These are phyloP conservation scores for Tortrix viridana DNA, from an alignment of 2,888 invertebrate species.

Conservation along the genomic window DNA sequence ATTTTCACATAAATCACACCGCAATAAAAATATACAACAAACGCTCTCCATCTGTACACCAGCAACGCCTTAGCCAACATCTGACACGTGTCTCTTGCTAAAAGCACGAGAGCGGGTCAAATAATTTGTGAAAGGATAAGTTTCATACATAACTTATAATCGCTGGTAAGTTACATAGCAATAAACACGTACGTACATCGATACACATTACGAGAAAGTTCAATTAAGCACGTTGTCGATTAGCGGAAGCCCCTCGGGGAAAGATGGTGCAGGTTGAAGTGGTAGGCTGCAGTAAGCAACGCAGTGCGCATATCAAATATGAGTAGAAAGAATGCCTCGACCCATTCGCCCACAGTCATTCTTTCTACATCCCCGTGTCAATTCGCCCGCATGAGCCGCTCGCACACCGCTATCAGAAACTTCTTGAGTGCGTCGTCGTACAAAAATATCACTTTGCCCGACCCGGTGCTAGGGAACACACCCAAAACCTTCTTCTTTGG, in stretches of 20 bases:
- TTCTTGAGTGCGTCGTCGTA: conserved; percentile 77
- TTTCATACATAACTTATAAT: too few species aligned
- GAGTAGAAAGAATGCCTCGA: conserved; percentile 76
- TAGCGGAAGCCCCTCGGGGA: conserved; percentile 66
- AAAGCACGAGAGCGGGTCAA: too few species aligned
- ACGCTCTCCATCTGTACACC: too few species aligned
- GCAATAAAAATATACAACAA: too few species aligned
- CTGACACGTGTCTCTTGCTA: too few species aligned
- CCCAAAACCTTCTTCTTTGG: conserved; percentile 85
- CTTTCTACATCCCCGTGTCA: conserved; percentile 80
- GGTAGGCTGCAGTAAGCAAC: conserved; percentile 67
- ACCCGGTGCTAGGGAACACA: conserved; percentile 86
- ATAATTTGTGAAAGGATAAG: too few species aligned
- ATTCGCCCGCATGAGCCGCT: conserved; percentile 67
- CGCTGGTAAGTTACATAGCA: too few species aligned
- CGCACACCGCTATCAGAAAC: conserved; percentile 72
- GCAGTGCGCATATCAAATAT: conserved; percentile 72
- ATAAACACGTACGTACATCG: too few species aligned
- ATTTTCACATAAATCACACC: too few species aligned
- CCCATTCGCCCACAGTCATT: conserved; percentile 53
- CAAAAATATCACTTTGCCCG: conserved; percentile 84
- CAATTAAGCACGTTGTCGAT: conserved; percentile 50
- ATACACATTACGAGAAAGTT: conserved; percentile 43
- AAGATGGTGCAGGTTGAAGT: conserved; percentile 74
- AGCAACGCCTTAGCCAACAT: too few species aligned